These are phyloP conservation scores for Colletes gigas DNA, from an alignment of 1,140 invertebrate genomes.

Conservation along the genomic window DNA sequence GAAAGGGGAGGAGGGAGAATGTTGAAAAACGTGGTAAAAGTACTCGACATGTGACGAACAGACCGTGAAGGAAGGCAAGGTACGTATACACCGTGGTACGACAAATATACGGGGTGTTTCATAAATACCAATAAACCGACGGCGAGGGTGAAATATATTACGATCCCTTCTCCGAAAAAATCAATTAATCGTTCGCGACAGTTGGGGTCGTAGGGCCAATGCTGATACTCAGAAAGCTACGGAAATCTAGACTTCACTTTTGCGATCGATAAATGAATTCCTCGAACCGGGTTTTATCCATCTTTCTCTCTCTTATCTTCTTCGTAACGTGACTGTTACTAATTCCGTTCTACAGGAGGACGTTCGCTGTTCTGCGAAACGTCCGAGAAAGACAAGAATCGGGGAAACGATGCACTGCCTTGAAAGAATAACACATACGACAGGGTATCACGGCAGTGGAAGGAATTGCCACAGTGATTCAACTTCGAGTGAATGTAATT, in stretches of 20 bases:
- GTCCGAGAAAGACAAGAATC: conserved; percentile 23
- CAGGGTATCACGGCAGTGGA: background rate
- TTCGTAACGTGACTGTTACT: conserved; percentile 15
- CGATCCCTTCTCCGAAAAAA: conserved; percentile 3
- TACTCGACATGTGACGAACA: conserved; percentile 72
- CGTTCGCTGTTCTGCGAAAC: conserved; percentile 35
- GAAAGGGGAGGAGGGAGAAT: conserved; percentile 56
- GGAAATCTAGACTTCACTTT: conserved; percentile 20
- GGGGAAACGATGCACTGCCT: conserved; percentile 5
- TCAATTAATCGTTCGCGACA: conserved; percentile 56
- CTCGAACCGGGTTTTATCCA: conserved; percentile 5
- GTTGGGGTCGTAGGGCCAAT: background rate
- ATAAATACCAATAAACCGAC: conserved; percentile 40
- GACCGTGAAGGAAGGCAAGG: conserved; percentile 71
- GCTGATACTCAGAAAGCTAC: background rate
- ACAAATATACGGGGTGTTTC: conserved; percentile 62
- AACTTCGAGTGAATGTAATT: background rate
- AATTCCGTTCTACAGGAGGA: conserved; percentile 11
- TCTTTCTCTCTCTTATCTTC: conserved; percentile 1
- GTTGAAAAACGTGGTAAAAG: conserved; percentile 70
- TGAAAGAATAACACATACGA: conserved; percentile 23
- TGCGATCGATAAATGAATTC: conserved; percentile 49
- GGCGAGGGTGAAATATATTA: conserved; percentile 14
- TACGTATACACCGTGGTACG: conserved; percentile 45
- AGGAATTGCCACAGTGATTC: background rate